Base-by-base conservation (phyloP, 1,140 invertebrate species). In the Aricia agestis region DNA sequence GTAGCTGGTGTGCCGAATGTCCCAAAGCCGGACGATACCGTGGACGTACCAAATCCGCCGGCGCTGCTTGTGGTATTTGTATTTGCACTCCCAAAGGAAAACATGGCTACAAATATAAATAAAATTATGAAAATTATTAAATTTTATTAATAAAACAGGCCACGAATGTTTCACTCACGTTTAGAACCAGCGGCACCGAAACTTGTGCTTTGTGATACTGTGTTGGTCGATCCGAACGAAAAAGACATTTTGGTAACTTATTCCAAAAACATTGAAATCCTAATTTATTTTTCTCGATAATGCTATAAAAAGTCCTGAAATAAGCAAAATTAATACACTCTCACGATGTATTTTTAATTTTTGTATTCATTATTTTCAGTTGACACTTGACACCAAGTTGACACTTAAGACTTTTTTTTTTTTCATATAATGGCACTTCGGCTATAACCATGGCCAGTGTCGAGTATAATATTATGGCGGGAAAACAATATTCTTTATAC, bases 21-120 rank as follows among this genome's bases (percentile, higher is more conserved):
- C 19, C 94, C 93, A 86, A 94, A 94, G 11, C 92, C 92, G 59
- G 92, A 89, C 31, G 84, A 81, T 15, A 89, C 81, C 41, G 85
- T 91, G 11, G 90, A 86, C 15, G 92, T 89, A 10, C 94, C 94
- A 88, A 95, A 94, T 58, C 92, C 92, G 85, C 93, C 93, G 52
- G 90, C 92, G 31, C 79, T 85, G 66, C 78, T 83, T 19, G 85
- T 87, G 17, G 88, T 87, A 9, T 84, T 79, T 69, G 86, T 88
- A 57, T 83, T 86, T 25, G 81, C 84, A 71, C 79, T 81, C 6
- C 87, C 89, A 83, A 91, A 89, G 9, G 86, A 86, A 78, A 89
- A 89, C 58, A 82, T 76, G 17, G 85, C 85, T 89, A 25, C 25
- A 75, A 31, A 85, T n/a, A 82, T 4, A 13, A 1, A 52, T 25